phyloP scores from a whole-genome alignment of 2,888 invertebrate species.

The Ichneumoninae sp. region DNA sequence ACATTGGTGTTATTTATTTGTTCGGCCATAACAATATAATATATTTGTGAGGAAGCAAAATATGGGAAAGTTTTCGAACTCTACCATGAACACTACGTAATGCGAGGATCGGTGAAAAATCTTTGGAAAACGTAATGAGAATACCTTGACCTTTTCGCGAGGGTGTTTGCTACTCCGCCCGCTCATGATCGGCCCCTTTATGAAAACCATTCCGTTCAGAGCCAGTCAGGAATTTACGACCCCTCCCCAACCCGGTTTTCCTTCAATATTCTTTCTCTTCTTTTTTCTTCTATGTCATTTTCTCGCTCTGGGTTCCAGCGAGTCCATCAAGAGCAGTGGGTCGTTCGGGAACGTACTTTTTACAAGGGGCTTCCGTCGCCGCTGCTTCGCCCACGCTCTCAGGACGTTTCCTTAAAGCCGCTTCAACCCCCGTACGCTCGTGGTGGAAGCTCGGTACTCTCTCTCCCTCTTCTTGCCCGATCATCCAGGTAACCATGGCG shows the following conservation, averaged over 20 bases:
- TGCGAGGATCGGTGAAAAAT: neutral
- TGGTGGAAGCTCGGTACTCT: constrained; percentile 16
- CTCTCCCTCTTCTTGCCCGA: constrained; percentile 8
- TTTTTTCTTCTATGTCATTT: neutral
- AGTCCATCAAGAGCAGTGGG: neutral
- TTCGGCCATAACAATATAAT: no score
- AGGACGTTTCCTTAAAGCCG: neutral
- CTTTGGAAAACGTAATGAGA: neutral
- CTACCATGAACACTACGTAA: neutral
- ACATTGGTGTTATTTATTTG: no score
- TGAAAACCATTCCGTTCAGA: neutral
- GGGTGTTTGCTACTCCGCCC: neutral
- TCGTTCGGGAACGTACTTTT: constrained; percentile 2
- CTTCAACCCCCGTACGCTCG: constrained; percentile 14
- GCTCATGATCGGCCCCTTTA: neutral
- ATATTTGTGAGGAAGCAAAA: no score
- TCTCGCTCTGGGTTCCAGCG: neutral
- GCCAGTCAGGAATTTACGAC: neutral
- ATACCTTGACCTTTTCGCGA: constrained; percentile 12
- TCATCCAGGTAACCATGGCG: constrained; percentile 61
- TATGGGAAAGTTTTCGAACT: neutral
- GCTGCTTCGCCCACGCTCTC: constrained; percentile 7
- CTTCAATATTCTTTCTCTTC: constrained; percentile 1
- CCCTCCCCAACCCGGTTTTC: constrained; percentile 15
- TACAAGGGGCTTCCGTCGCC: constrained; percentile 7